phyloP scores from a whole-genome alignment of 2,113 vertebrate genomes.

The Malurus alboscapulatus region DNA sequence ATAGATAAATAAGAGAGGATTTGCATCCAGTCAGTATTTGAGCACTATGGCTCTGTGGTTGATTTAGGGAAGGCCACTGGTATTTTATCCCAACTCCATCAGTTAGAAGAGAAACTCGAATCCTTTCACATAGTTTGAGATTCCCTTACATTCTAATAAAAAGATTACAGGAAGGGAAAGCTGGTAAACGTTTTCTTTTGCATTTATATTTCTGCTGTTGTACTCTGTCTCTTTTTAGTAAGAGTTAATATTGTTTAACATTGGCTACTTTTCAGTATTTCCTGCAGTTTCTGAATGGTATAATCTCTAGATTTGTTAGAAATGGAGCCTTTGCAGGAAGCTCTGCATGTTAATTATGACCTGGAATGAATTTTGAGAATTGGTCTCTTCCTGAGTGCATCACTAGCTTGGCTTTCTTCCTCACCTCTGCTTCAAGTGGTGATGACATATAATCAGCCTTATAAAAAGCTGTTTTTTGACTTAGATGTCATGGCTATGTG shows the following conservation, averaged over 20 bases:
- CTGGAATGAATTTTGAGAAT: neutral
- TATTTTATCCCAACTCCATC: neutral
- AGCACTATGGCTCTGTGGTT: neutral
- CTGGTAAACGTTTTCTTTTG: neutral
- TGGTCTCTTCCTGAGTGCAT: neutral
- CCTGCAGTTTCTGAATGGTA: neutral
- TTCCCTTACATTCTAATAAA: neutral
- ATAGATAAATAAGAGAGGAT: neutral
- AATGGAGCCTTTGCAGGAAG: neutral
- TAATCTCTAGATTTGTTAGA: neutral
- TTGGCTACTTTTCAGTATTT: neutral
- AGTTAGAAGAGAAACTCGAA: neutral
- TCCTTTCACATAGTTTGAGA: neutral
- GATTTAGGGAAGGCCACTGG: neutral
- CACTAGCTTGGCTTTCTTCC: neutral
- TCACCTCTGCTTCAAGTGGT: neutral
- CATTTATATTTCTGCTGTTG: neutral
- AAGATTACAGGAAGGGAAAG: neutral
- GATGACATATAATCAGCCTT: neutral
- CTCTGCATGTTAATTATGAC: neutral
- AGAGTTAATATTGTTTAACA: neutral
- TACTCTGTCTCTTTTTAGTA: neutral
- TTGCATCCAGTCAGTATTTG: neutral
- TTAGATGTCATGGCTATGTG: neutral
- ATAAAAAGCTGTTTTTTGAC: neutral